Evolutionary conservation across 2,113 vertebrate genomes (phyloP), one percentile per base, ranked within the genome.

Genomic region (Tretioscincus oriximinensis): DNA sequence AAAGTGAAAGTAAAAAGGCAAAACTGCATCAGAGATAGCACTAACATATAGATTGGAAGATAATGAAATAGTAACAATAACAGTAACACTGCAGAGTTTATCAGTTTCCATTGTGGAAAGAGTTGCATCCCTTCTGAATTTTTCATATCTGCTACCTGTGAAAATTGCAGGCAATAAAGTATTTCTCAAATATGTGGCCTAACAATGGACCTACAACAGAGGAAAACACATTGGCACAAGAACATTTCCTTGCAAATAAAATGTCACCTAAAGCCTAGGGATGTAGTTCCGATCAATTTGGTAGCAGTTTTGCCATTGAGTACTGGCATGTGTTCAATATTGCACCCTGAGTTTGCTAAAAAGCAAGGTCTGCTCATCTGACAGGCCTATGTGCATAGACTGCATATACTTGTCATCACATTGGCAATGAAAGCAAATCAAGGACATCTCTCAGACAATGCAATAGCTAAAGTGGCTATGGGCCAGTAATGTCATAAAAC

Each of bases 401-500:
- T 83, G 58, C 86, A 84, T 77, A 51, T 67, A 76, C 84, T 90
- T 91, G 84, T 84, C 90, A 92, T 88, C 81, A 73, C 81, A 83
- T 29, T 80, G 75, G 90, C 88, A 74, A 78, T 83, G 73, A 90
- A 86, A 90, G 73, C 90, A 90, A 87, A 92, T 90, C 88, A 92
- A 92, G 92, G 90, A 89, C 91, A 89, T 89, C 84, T 88, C 88
- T 86, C 82, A 90, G 84, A 87, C 87, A 90, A 81, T 1, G 4
- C 87, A 90, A 92, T 90, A 92, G 78, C 88, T 91, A 75, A 86
- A 87, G 84, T 89, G 90, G 80, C 81, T 86, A 82, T 86, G 84
- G 87, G 88, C 86, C 90, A 92, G 86, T 88, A 85, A 87, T 90
- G 87, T 92, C 91, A 91, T 88, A 92, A 82, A 93, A 93, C 86